phyloP scores from a whole-genome alignment of 2,797 vertebrate species.

The Eulemur coronatus region DNA sequence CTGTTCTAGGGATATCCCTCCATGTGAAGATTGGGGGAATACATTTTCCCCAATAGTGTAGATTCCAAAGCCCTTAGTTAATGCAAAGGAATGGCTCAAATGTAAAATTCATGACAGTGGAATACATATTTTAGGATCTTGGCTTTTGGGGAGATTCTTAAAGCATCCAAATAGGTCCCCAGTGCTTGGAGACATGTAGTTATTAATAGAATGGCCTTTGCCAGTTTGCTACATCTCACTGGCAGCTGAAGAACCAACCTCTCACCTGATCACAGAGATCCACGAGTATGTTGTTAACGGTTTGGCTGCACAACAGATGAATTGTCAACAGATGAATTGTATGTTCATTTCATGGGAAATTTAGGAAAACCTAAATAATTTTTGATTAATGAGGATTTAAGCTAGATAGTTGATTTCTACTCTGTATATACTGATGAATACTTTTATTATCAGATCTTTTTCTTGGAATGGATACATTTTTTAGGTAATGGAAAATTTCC shows the following conservation, averaged over 20 bases:
- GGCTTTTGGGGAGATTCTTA: background rate
- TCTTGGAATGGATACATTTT: background rate
- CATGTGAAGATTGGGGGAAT: background rate
- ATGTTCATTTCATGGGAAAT: conserved; percentile 31
- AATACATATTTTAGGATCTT: background rate
- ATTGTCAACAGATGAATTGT: conserved; percentile 30
- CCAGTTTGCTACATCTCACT: background rate
- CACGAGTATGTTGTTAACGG: background rate
- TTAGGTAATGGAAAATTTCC: conserved; percentile 43
- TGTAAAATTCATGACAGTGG: background rate
- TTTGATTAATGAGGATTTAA: conserved; percentile 55
- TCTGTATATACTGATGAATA: conserved; percentile 19
- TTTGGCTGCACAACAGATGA: background rate
- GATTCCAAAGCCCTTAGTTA: background rate
- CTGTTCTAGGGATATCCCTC: background rate
- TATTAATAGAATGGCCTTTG: background rate
- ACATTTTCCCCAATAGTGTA: background rate
- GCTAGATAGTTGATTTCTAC: background rate
- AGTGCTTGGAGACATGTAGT: background rate
- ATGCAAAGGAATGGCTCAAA: background rate
- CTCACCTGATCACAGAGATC: background rate
- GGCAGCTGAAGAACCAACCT: background rate
- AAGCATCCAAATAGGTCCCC: background rate
- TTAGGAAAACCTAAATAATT: conserved; percentile 46
- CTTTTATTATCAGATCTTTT: background rate